These are phyloP conservation scores for Lepidochitona cinerea DNA, from an alignment of 2,888 invertebrate species.

Conservation along the genomic window DNA sequence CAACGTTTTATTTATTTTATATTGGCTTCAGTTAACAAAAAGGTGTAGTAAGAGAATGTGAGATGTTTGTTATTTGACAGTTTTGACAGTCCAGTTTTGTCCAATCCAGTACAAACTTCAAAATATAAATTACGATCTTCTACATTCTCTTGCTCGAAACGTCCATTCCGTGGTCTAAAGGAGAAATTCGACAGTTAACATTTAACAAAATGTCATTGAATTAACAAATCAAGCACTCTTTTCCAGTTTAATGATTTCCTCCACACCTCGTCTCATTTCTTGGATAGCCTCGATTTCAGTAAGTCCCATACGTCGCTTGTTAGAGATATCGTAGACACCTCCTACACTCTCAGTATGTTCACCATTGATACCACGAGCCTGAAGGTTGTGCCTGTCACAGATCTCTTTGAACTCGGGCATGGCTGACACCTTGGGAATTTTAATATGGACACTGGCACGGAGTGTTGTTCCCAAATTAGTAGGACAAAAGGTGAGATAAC, in stretches of 20 bases:
- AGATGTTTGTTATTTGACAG: no score
- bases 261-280: not conserved
- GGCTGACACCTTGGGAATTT: conserved; percentile 82
- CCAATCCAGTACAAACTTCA: no score
- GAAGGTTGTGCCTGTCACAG: conserved; percentile 84
- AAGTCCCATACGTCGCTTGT: not conserved
- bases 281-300: conserved; percentile 1
- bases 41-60: no score
- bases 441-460: conserved; percentile 95
- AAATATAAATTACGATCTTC: no score
- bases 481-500: conserved; percentile 88
- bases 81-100: no score
- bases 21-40: no score
- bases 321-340: conserved; percentile 59
- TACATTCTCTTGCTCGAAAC: no score
- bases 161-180: no score
- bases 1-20: no score
- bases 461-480: conserved; percentile 91
- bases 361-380: conserved; percentile 74
- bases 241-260: not conserved
- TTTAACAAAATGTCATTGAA: no score
- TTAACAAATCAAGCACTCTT: not conserved
- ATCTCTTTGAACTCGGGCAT: conserved; percentile 83
- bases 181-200: no score
- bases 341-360: conserved; percentile 62